Evolutionary conservation across 1,140 invertebrate species (phyloP), one percentile per base, ranked within the genome.

Genomic region (Sitobion miscanthi): DNA sequence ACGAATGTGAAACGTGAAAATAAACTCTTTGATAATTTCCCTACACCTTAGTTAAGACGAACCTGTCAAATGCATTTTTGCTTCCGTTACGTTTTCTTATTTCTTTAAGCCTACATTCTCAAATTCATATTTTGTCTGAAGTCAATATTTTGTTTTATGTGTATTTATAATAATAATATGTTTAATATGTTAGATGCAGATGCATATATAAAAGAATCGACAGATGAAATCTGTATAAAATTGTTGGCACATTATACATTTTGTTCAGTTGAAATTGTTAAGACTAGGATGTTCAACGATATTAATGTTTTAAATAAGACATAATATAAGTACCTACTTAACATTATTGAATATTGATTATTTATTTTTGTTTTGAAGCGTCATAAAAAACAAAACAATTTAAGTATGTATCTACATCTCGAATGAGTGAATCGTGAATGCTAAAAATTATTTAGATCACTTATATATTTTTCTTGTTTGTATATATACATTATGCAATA

Each of bases 1-100:
- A 57, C 52, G 82, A 93, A 93, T 93, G 49, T 25, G 35, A 93
- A 93, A 93, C 25, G 11, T 54, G 25, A 86, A 86, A 93, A 93
- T 52, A 85, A 86, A 83, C 35, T 83, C 21, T 82, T 91, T 49
- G 9, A 57, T 35, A 54, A 20, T 93, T 86, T 77, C 14, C n/a
- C 30, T 77, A 77, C 14, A 77, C 45, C 38, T 47, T 38, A 25
- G 30, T 52, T 38, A 38, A 21, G 30, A 83, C 38, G 52, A 52
- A 52, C 52, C 69, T 92, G 45, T 42, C 47, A 85, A 54, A 52
- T 57, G 9, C 11, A 57, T 57, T 83, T 86, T 86, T 57, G 25
- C 45, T 86, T 93, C 25, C 91, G 82, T 52, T 62, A 42, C 82
- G 38, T 69, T 69, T 62, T 4, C 35, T 90, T 62, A 57, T 89